phyloP scores from a whole-genome alignment of 1,140 invertebrate species.

The Caerostris darwini region DNA sequence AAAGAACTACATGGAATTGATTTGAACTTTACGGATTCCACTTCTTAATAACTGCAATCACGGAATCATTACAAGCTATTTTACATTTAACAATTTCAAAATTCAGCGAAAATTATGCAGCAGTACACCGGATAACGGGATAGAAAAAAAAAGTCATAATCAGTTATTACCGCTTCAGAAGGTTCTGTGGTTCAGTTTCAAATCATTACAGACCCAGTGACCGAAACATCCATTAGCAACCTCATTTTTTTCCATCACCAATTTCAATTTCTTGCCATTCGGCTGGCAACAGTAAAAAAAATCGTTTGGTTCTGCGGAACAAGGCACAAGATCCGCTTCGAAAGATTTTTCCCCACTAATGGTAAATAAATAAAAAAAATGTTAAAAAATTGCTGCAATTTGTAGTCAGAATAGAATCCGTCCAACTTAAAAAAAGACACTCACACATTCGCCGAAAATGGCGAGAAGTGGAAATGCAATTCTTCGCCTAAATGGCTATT shows the following conservation, averaged over 20 bases:
- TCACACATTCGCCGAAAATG: background rate
- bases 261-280: background rate
- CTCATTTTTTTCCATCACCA: conserved; percentile 6
- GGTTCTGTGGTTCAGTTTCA: background rate
- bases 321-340: conserved; percentile 40
- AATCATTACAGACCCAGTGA: conserved; percentile 57
- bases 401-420: background rate
- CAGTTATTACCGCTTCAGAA: conserved; percentile 5
- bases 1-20: background rate
- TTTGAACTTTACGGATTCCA: background rate
- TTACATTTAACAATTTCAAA: background rate
- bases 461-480: background rate
- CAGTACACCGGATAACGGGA: background rate
- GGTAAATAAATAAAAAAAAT: conserved; percentile 34
- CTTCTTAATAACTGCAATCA: background rate
- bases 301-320: background rate
- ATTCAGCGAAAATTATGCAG: background rate
- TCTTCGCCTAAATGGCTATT: conserved; percentile 36
- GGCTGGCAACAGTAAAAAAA: background rate
- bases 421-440: background rate
- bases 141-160: background rate
- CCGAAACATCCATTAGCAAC: conserved; percentile 49
- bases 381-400: background rate
- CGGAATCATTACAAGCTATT: background rate
- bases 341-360: conserved; percentile 21